phyloP scores from a whole-genome alignment of 2,797 vertebrate species.

The Hirundo rustica region DNA sequence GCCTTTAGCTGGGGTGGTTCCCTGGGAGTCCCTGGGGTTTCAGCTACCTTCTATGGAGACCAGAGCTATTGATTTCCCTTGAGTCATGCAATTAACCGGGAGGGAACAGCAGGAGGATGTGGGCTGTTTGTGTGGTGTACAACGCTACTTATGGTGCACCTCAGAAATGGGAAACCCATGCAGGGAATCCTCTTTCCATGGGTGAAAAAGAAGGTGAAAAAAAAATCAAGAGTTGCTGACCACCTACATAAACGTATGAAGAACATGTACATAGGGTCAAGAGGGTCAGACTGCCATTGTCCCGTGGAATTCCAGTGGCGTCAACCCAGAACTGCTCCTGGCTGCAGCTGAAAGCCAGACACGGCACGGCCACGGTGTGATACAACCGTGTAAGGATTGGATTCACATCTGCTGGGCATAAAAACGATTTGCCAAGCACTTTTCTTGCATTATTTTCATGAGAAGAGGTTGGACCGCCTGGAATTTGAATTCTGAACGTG shows the following conservation, averaged over 20 bases:
- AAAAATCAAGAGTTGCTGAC: neutral
- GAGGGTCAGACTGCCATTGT: neutral
- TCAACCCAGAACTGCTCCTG: neutral
- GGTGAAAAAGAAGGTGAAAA: neutral
- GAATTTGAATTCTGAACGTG: neutral
- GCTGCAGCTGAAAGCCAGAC: neutral
- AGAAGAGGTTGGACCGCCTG: neutral
- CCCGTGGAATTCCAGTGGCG: neutral
- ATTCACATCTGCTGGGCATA: neutral
- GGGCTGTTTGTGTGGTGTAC: neutral
- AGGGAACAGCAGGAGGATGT: neutral
- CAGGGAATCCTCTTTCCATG: neutral
- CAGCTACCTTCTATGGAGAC: neutral
- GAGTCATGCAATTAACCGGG: neutral
- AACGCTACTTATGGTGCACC: neutral
- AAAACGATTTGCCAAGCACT: neutral
- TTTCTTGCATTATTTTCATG: neutral
- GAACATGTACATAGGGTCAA: neutral
- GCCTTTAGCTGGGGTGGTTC: neutral
- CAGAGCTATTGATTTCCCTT: neutral
- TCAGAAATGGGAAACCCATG: neutral
- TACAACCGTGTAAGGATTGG: neutral
- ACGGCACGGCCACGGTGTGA: accelerated
- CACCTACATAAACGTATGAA: neutral
- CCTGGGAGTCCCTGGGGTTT: neutral